These are phyloP conservation scores for Fragum fragum DNA, from an alignment of 2,888 invertebrate genomes.

Conservation along the genomic window DNA sequence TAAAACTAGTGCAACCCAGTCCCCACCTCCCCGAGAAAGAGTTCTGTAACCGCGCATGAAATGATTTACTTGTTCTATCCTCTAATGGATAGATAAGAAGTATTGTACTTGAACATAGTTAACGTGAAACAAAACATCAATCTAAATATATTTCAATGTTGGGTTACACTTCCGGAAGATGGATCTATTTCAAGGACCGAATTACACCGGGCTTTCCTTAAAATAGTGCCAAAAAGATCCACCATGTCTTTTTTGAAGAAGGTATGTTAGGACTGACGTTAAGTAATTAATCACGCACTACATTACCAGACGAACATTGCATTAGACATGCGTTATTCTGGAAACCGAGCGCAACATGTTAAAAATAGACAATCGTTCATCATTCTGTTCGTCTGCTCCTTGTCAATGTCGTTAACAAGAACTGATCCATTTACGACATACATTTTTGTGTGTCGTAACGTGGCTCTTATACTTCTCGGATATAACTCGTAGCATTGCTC, in stretches of 20 bases:
- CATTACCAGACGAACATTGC: conserved; percentile 22
- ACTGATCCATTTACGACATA: not conserved
- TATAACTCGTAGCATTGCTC: too few relatives aligned
- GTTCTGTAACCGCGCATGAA: too few relatives aligned
- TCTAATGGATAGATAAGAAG: not conserved
- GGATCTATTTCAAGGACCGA: not conserved
- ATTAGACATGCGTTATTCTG: conserved; percentile 18
- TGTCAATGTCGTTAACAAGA: conserved; percentile 22
- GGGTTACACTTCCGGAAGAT: not conserved
- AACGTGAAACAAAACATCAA: conserved; percentile 1
- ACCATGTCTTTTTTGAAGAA: not conserved
- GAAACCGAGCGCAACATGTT: conserved; percentile 19
- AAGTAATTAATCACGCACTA: conserved; percentile 6
- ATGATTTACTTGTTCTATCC: too few relatives aligned
- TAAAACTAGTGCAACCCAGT: too few relatives aligned
- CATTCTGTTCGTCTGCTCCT: conserved; percentile 24
- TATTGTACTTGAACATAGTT: not conserved
- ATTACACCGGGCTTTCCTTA: not conserved
- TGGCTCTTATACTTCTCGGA: too few relatives aligned
- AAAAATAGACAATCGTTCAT: conserved; percentile 29
- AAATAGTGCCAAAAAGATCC: not conserved
- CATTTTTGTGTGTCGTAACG: too few relatives aligned
- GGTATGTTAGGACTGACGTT: conserved; percentile 4
- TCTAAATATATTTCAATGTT: not conserved
- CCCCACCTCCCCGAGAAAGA: too few relatives aligned